These are phyloP conservation scores for Papilio gigon DNA, from an alignment of 2,888 invertebrate species.

Conservation along the genomic window DNA sequence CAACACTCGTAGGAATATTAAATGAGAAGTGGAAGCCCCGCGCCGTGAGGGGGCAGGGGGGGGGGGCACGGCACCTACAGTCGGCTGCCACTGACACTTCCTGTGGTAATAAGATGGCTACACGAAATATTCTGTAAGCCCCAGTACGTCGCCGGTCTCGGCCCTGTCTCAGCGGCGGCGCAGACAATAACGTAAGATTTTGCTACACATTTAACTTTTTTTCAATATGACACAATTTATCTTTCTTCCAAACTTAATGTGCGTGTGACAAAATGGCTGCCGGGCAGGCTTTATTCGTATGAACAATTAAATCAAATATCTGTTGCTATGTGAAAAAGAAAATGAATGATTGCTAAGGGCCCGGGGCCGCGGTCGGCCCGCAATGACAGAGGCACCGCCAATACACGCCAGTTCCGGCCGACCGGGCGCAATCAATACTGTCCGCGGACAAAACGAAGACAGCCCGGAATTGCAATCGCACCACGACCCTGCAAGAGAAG, in stretches of 20 bases:
- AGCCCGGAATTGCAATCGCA: slow-evolving; percentile 12
- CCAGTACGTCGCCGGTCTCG: too few relatives aligned
- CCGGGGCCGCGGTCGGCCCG: background rate
- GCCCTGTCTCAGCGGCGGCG: too few relatives aligned
- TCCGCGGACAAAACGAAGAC: slow-evolving; percentile 28
- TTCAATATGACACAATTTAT: background rate
- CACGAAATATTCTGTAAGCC: too few relatives aligned
- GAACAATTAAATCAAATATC: background rate
- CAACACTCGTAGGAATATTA: slow-evolving; percentile 34
- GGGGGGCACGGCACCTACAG: slow-evolving; percentile 39
- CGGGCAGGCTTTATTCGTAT: background rate
- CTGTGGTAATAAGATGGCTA: slow-evolving; percentile 33
- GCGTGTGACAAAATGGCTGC: background rate
- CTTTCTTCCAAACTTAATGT: background rate
- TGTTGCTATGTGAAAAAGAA: slow-evolving; percentile 2
- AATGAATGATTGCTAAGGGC: background rate
- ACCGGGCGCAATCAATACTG: slow-evolving; percentile 29
- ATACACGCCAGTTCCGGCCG: slow-evolving; percentile 4
- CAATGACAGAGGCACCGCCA: background rate
- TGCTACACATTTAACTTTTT: too few relatives aligned
- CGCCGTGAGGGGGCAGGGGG: slow-evolving; percentile 24
- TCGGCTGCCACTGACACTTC: slow-evolving; percentile 40
- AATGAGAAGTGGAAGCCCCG: slow-evolving; percentile 30
- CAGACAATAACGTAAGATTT: background rate
- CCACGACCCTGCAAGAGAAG: background rate